Base-by-base conservation (phyloP, 2,797 vertebrate species). In the Podarcis siculus region DNA sequence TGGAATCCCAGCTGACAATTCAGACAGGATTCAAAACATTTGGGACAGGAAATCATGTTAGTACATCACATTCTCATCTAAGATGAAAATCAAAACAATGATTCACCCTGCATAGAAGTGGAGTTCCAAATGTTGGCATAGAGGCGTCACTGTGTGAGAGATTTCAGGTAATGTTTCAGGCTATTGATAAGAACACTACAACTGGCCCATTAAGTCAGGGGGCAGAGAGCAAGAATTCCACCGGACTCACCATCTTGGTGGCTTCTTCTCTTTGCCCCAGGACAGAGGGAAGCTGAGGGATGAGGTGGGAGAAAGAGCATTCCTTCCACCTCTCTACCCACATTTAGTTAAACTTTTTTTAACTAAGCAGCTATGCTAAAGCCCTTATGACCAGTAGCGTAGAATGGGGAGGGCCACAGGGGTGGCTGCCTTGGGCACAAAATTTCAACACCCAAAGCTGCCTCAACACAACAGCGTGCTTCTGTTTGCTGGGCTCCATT, bases 31-130 rank as follows among this genome's bases (percentile, higher is more conserved):
- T 86, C 0, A 0, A 88, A 87, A 79, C 7, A 73, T n/a, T 17
- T n/a, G 55, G 61, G 69, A 83, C 35, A 23, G 0, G 0, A 87
- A 67, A 73, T 77, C 64, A 49, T 73, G 67, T 32, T 6, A 5
- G 64, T 79, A 55, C 3, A 79, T 35, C 86, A 61, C 83, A 15
- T 0, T 0, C 72, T 30, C 79, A 1, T 0, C 12, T 5, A 45
- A 0, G 0, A n/a, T 0, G 0, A 37, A 67, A 91, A 89, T 1
- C 72, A 0, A 12, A 72, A 72, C 79, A 89, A 32, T 37, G 88
- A 78, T 49, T 89, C 76, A 85, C 58, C 2, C 77, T 42, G 58
- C 49, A 45, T 1, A 80, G 80, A 79, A 8, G 0, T 15, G 9
- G 73, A 12, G 1, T 32, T 66, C 83, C 64, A 0, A 0, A 71